A percentile compares a stretch with the other conserved stretches of the same genome.
Conservation (phyloP, 2,888 invertebrate genomes). For the Drosophila neoperkinsi region DNA sequence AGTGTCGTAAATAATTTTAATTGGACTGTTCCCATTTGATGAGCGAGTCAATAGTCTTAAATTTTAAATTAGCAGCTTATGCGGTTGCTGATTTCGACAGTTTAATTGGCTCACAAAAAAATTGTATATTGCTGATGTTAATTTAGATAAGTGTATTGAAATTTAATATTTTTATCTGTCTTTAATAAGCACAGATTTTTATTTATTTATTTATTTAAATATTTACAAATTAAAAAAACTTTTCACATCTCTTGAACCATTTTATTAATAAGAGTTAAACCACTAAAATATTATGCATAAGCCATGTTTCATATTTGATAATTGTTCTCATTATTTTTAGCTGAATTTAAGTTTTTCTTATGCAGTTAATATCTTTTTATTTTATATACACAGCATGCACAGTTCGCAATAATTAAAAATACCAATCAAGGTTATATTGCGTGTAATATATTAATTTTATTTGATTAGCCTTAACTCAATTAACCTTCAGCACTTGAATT, state of each 20-base stretch:
- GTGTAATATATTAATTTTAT: background rate
- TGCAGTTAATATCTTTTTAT: background rate
- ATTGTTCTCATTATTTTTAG: background rate
- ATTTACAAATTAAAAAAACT: background rate
- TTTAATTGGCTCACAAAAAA: constrained; percentile 38
- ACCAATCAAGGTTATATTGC: background rate
- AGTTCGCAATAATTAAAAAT: background rate
- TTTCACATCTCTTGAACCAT: background rate
- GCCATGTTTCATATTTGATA: background rate
- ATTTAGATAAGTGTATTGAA: constrained; percentile 1
- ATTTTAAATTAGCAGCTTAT: constrained; percentile 37
- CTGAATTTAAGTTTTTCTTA: background rate
- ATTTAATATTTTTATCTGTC: background rate
- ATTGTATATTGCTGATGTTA: constrained; percentile 5
- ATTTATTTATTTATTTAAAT: background rate
- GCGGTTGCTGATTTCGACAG: constrained; percentile 25
- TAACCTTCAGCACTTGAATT: constrained; percentile 6
- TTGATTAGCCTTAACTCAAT: background rate
- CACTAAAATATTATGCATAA: constrained; percentile 2
- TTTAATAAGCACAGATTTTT: background rate
- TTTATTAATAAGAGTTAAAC: background rate
- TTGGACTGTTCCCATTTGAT: constrained; percentile 32
- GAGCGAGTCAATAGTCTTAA: constrained; percentile 12
- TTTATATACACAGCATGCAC: background rate
- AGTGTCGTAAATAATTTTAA: constrained; percentile 34